Evolutionary conservation across 2,113 vertebrate species (phyloP).

Genomic region (Rhinolophus ferrumequinum): DNA sequence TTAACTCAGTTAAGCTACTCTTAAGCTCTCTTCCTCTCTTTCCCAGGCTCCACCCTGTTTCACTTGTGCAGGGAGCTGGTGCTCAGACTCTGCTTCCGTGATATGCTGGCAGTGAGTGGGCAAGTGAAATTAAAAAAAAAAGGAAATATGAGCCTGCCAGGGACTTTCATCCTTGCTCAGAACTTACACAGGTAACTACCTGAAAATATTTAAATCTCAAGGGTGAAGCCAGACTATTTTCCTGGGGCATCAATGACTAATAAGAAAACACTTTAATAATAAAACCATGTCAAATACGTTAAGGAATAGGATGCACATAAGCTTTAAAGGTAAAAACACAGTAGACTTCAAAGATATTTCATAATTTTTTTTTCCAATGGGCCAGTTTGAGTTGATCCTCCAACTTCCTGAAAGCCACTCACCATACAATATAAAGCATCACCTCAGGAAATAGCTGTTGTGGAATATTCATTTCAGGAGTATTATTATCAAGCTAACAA

Average conservation of each 20-base stretch:
- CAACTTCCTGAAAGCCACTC: background rate
- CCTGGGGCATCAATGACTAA: background rate
- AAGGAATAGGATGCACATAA: background rate
- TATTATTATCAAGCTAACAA: background rate
- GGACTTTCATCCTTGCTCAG: background rate
- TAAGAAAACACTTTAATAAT: background rate
- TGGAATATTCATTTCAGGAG: background rate
- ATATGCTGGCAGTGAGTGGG: background rate
- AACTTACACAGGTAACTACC: background rate
- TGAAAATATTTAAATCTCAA: background rate
- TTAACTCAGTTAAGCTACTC: background rate
- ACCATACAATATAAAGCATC: background rate
- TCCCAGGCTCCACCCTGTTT: background rate
- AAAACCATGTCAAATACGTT: background rate
- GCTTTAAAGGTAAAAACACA: background rate
- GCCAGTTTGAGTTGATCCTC: background rate
- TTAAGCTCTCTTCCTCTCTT: no score
- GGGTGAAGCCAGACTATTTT: background rate
- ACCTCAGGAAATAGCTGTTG: background rate
- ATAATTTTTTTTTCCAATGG: background rate
- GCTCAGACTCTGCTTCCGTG: background rate
- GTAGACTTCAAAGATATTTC: background rate
- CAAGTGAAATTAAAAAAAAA: background rate
- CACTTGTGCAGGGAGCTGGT: background rate
- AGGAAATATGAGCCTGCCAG: background rate